Base-by-base conservation (phyloP, 2,888 invertebrate genomes). In the Daptonema setosum region DNA sequence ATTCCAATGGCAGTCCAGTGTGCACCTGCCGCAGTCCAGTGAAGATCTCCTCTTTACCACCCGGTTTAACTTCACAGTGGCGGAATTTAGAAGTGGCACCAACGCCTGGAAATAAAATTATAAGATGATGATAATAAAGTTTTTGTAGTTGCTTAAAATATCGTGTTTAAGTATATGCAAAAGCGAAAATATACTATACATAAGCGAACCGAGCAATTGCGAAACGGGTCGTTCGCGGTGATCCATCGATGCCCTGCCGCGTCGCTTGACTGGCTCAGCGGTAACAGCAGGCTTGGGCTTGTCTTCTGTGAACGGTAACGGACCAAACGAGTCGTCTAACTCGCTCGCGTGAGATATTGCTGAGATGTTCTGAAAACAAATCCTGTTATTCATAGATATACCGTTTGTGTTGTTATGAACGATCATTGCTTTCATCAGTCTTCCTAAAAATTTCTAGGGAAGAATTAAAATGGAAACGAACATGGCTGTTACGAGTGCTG, bases 1-100 rank as follows among this genome's bases (percentile, higher is more conserved):
- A 57, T 59, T 67, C 67, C 17, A 62, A 60, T 25, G 66, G 63
- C 52, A 67, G 58, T 5, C 66, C 61, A 29, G 65, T 67, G 59
- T 67, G 67, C 50, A 67, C 64, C 26, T 52, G 25, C 17, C 52
- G 52, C 29, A 52, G 52, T 8, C 14, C 28, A 8, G 26, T 54
- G 45, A 54, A 54, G 25, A 14, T 28, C n/a, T 5, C 30, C 24
- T 22, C 53, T 28, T 51, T 51, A 24, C 57, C 57, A 55, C 61
- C 60, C 28, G 59, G 58, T 45, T 61, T 54, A 11, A 61, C 62
- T 35, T 65, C 64, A 24, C 63, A 63, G 55, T 66, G 65, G 8
- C 67, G 62, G 60, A 64, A 67, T 54, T 66, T 66, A 25, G 66
- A 67, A n/a, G 52, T 52, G 52, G 28, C 45, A 22, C 45, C n/a